Base-by-base conservation (phyloP, 1,140 invertebrate species). In the Hirudo medicinalis region DNA sequence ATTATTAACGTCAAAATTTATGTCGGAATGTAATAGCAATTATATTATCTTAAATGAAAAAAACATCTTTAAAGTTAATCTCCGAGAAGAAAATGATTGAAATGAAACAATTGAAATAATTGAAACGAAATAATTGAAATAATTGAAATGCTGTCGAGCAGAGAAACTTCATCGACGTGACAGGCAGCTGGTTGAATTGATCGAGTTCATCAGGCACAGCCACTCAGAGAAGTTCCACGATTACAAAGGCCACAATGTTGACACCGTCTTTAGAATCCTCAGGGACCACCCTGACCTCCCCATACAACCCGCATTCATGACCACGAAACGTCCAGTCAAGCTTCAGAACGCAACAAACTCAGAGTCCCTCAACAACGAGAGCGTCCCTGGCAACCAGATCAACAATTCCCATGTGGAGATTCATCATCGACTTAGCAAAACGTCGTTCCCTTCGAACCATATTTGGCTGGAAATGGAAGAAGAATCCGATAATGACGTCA, bases 81-180 rank as follows among this genome's bases (percentile, higher is more conserved):
- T 36, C 32, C 6, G 32, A 36, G 2, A 36, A 36, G 32, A 3
- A 36, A 36, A 36, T 36, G 6, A 36, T 36, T 36, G 32, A 6
- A 36, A 36, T 36, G 32, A 36, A 36, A 36, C 32, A 36, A 3
- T 2, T 36, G 32, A 49, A 49, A 0, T 49, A 15, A 49, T 49
- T 49, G 43, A 49, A 13, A 49, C 1, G 15, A 49, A 49, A 49
- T 40, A 4, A 11, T 40, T 4, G 15, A 60, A 60, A 60, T 63
- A 13, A 8, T 25, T 25, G 29, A 11, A 25, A 63, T 63, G 22
- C 57, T 25, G 9, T 63, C 29, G 22, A 32, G 29, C 69, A 73
- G 72, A 40, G 17, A 73, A 73, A 40, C 29, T 73, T 6, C 69
- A 70, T 25, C 55, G 55, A 2, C 68, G 72, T 20, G 72, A 73